Evolutionary conservation across 2,888 invertebrate species (phyloP).

Genomic region (Alentia gelatinosa): DNA sequence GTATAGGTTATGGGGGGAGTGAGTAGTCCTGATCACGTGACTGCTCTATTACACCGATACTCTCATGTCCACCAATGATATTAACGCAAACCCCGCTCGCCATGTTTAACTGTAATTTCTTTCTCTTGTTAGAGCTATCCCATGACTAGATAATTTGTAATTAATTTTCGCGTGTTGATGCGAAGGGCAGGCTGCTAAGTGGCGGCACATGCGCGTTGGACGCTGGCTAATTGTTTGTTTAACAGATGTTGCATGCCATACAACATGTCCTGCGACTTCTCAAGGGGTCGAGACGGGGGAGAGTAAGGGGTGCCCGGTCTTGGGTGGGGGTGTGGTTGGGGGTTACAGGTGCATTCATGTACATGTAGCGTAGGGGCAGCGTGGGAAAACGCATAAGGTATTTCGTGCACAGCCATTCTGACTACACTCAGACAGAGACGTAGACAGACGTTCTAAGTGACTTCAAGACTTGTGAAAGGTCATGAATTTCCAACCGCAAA

Average conservation of each 20-base stretch:
- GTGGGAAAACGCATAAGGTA: no score
- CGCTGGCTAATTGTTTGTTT: no score
- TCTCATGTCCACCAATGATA: background rate
- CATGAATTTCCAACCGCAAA: no score
- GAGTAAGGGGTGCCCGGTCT: background rate
- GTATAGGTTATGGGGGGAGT: background rate
- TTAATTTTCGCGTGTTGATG: background rate
- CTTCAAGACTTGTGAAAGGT: no score
- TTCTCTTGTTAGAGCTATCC: background rate
- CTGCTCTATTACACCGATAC: background rate
- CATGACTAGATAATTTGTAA: background rate
- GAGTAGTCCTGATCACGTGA: background rate
- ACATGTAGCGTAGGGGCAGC: background rate
- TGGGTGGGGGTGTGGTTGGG: background rate
- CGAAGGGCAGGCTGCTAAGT: background rate
- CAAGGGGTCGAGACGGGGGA: background rate
- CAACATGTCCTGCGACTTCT: background rate
- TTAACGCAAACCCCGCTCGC: background rate
- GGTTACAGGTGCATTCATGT: background rate
- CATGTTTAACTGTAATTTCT: background rate
- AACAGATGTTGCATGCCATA: background rate
- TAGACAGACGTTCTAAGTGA: no score
- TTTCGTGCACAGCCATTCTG: no score
- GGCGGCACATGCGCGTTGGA: background rate
- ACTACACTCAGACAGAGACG: no score